phyloP scores from a whole-genome alignment of 2,888 invertebrate genomes.

The Pollenia angustigena region DNA sequence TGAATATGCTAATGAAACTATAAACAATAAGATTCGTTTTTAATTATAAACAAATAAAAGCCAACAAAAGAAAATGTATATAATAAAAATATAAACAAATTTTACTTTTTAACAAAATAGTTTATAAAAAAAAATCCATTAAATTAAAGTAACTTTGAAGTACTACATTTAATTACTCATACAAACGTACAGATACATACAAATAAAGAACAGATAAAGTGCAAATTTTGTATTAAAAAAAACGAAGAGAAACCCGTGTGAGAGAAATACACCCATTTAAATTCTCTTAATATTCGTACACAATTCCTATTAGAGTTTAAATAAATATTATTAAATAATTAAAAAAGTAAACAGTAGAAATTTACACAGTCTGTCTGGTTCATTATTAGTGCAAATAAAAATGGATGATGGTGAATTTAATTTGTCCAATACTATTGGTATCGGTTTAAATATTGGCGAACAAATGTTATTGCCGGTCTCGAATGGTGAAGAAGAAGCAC shows the following conservation, averaged over 20 bases:
- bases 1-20: not conserved
- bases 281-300: not conserved
- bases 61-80: not conserved
- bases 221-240: slow-evolving; percentile 10
- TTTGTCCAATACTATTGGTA: slow-evolving; percentile 66
- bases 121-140: slow-evolving; percentile 6
- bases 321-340: not conserved
- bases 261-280: not conserved
- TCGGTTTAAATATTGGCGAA: slow-evolving; percentile 66
- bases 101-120: not conserved
- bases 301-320: not conserved
- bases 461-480: slow-evolving; percentile 62
- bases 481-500: slow-evolving; percentile 50
- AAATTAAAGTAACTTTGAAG: slow-evolving; percentile 47
- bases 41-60: slow-evolving; percentile 18
- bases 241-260: not conserved
- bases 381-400: not conserved
- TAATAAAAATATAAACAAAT: not conserved
- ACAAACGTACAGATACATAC: not conserved
- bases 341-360: not conserved
- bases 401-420: slow-evolving; percentile 70
- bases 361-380: not conserved
- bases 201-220: slow-evolving; percentile 13
- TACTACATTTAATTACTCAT: slow-evolving; percentile 30
- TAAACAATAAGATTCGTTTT: not conserved